phyloP scores from a whole-genome alignment of 2,888 invertebrate genomes.

The Tinea trinotella region DNA sequence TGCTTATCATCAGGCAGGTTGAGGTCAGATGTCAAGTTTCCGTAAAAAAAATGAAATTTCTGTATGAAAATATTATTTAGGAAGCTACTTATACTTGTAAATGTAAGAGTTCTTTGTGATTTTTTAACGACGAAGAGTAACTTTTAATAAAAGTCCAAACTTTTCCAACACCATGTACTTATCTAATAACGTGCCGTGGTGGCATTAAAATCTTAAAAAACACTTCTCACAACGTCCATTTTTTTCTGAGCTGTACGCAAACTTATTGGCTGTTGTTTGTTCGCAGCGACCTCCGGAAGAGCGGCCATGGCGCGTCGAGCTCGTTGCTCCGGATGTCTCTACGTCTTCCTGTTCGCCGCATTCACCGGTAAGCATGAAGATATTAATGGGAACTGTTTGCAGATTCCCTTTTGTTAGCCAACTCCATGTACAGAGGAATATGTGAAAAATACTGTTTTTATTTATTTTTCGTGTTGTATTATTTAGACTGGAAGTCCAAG shows the following conservation, averaged over 20 bases:
- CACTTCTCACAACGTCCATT: slow-evolving; percentile 15
- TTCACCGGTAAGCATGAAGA: slow-evolving; percentile 27
- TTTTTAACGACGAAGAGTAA: background rate
- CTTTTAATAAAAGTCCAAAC: background rate
- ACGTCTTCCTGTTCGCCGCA: slow-evolving; percentile 26
- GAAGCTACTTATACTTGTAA: too few relatives aligned
- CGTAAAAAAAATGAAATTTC: too few relatives aligned
- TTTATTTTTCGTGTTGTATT: too few relatives aligned
- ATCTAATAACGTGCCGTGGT: background rate
- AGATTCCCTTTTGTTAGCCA: slow-evolving; percentile 10
- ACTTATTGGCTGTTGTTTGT: slow-evolving; percentile 15
- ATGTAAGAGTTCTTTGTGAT: too few relatives aligned
- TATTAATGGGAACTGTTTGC: slow-evolving; percentile 13
- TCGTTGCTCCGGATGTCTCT: slow-evolving; percentile 23
- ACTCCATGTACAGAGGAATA: background rate
- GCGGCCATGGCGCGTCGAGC: slow-evolving; percentile 12
- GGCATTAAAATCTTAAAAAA: background rate
- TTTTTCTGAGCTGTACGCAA: background rate
- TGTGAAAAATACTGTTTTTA: slow-evolving; percentile 1
- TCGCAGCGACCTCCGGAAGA: slow-evolving; percentile 15
- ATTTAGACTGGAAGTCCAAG: too few relatives aligned
- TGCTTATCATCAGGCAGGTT: too few relatives aligned
- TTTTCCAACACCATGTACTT: background rate
- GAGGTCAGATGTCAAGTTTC: too few relatives aligned
- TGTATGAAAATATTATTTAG: too few relatives aligned